These are phyloP conservation scores for Psilopogon haemacephalus DNA, from an alignment of 2,113 vertebrate species.

Conservation along the genomic window DNA sequence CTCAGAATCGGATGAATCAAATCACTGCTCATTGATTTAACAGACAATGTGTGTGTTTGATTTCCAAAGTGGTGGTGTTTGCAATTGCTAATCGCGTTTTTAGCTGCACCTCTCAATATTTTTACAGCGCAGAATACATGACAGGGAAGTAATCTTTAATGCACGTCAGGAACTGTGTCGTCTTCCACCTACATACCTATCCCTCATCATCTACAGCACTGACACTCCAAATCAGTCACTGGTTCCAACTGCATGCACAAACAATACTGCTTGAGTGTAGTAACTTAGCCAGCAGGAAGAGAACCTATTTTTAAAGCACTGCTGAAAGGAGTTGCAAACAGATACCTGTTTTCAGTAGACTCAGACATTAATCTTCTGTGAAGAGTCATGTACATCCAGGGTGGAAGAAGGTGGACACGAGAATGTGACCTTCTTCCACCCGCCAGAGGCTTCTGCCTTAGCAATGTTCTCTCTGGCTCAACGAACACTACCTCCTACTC, in stretches of 20 bases:
- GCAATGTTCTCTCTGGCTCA: not conserved
- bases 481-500: not conserved
- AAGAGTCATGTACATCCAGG: too few relatives aligned
- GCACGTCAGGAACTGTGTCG: not conserved
- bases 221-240: not conserved
- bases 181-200: not conserved
- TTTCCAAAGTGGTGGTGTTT: not conserved
- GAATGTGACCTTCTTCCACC: not conserved
- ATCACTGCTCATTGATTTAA: not conserved
- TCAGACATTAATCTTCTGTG: accelerated
- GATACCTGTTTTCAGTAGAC: not conserved
- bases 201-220: not conserved
- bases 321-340: not conserved
- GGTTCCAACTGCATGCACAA: not conserved
- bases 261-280: not conserved
- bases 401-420: not conserved
- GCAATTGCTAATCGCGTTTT: not conserved
- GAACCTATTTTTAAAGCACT: not conserved
- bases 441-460: not conserved
- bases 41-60: not conserved
- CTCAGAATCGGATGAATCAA: slow-evolving; percentile 7
- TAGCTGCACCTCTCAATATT: not conserved
- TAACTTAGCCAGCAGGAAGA: not conserved
- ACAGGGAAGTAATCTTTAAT: not conserved
- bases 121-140: not conserved